Base-by-base conservation (phyloP, 1,140 invertebrate genomes). In the Trichonephila clavipes region DNA sequence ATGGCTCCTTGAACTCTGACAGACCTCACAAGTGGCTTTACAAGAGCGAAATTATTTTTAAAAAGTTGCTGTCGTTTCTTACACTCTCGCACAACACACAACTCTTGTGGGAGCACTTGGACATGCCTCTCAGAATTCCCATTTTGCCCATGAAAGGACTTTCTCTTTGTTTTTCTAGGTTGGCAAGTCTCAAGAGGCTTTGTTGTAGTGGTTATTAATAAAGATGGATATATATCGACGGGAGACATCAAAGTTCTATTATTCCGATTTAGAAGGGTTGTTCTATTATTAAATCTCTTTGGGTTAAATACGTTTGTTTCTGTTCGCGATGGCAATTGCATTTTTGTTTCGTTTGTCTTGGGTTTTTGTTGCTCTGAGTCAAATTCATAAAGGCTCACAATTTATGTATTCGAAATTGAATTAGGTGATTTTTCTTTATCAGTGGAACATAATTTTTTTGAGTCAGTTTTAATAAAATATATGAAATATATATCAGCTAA, bases 221-320 rank as follows among this genome's bases (percentile, higher is more conserved):
- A 64, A 34, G 85, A 64, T 64, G 59, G 28, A 87, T 87, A 40
- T 4, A 40, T 40, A 87, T 87, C 61, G 85, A 87, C 61, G 28
- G 61, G 10, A 87, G 85, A 87, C 85, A 87, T 87, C 85, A 87
- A 87, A 34, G 85, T 87, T 87, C 85, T 87, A 64, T 87, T 87
- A 59, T 87, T 87, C 85, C 51, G 16, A 87, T 87, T 61, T 87
- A n/a, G 61, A 51, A 83, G 44, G 28, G 72, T 18, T 19, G 34
- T 77, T 77, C 72, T 77, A 77, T 77, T 77, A 34, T 77, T 77
- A 77, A 51, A 34, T 28, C 28, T 40, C 4, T 34, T 3, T 40
- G 72, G 14, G 28, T 77, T 28, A 40, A 77, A 77, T 77, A 40
- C 18, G 34, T 77, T 3, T 7, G 34, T 77, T 3, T 7, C 8